Evolutionary conservation across 2,113 vertebrate genomes (phyloP).

Genomic region (Melierax canorus): DNA sequence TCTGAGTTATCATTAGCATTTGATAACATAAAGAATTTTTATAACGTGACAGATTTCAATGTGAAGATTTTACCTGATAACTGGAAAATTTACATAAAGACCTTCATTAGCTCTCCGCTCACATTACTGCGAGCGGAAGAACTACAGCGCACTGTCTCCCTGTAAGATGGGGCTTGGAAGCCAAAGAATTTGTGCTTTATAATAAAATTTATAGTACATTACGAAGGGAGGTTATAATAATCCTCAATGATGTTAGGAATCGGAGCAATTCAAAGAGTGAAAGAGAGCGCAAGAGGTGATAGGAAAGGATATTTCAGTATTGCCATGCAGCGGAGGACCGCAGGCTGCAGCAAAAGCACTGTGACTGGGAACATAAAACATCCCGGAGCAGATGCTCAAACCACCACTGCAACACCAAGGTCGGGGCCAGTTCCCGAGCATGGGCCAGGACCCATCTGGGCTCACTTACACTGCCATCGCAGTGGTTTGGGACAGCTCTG

Average conservation of each 20-base stretch:
- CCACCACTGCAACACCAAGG: accelerated
- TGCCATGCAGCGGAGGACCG: not conserved
- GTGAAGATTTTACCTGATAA: constrained; percentile 80
- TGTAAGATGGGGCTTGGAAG: constrained; percentile 68
- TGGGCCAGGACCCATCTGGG: accelerated
- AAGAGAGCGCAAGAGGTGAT: not conserved
- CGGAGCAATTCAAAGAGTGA: constrained; percentile 60
- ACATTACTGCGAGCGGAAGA: constrained; percentile 67
- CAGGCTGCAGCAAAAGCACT: not conserved
- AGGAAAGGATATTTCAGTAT: constrained; percentile 67
- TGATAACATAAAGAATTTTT: constrained; percentile 81
- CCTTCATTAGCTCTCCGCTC: constrained; percentile 76
- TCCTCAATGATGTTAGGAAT: constrained; percentile 71
- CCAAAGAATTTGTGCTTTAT: constrained; percentile 65
- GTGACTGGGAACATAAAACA: constrained; percentile 22
- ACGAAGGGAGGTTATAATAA: constrained; percentile 72
- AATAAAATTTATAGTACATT: constrained; percentile 74
- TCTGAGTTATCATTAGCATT: constrained; percentile 79
- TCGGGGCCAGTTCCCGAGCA: accelerated
- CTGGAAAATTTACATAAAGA: constrained; percentile 79
- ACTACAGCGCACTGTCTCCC: constrained; percentile 54
- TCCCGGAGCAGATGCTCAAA: not conserved
- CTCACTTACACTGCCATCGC: not conserved
- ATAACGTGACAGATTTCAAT: constrained; percentile 76
- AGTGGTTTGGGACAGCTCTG: constrained; percentile 1